Percentiles rank a stretch among this genome's conserved stretches.
Evolutionary conservation across 2,888 invertebrate species (phyloP).

Genomic region (Dysmachus trigonus): DNA sequence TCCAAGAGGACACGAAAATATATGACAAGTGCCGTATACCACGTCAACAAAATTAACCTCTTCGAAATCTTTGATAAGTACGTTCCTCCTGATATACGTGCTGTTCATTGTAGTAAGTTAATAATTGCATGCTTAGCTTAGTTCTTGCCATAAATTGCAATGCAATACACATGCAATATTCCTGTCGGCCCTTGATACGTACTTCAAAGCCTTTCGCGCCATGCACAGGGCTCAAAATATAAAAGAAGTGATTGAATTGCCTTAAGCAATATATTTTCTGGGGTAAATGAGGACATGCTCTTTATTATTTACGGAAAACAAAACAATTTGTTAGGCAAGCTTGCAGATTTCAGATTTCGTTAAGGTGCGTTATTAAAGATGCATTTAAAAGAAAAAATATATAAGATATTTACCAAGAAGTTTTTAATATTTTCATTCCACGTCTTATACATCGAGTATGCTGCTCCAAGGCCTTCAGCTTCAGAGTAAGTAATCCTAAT

Average conservation of each 20-base stretch:
- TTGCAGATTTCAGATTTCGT: not conserved
- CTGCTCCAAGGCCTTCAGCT: not conserved
- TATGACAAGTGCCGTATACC: conserved; percentile 22
- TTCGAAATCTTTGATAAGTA: conserved; percentile 34
- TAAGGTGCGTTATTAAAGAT: not conserved
- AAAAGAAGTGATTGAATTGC: not conserved
- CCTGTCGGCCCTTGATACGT: not conserved
- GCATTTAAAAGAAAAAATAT: not conserved
- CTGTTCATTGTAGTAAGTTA: conserved; percentile 17
- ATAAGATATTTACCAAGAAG: not conserved
- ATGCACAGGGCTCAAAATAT: not conserved
- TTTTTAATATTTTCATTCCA: not conserved
- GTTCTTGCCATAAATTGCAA: not conserved
- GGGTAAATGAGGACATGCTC: not conserved
- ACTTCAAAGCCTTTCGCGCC: not conserved
- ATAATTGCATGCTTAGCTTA: not conserved
- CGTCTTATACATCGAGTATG: not conserved
- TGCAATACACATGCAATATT: not conserved
- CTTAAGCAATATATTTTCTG: not conserved
- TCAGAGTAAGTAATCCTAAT: not conserved
- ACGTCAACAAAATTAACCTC: conserved; percentile 40
- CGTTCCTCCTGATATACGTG: conserved; percentile 23
- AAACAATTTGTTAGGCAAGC: not conserved
- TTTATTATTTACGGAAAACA: not conserved
- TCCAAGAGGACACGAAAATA: conserved; percentile 30